These are phyloP conservation scores for Pangasius mekongensis DNA, from an alignment of 2,797 vertebrate genomes.

Conservation along the genomic window DNA sequence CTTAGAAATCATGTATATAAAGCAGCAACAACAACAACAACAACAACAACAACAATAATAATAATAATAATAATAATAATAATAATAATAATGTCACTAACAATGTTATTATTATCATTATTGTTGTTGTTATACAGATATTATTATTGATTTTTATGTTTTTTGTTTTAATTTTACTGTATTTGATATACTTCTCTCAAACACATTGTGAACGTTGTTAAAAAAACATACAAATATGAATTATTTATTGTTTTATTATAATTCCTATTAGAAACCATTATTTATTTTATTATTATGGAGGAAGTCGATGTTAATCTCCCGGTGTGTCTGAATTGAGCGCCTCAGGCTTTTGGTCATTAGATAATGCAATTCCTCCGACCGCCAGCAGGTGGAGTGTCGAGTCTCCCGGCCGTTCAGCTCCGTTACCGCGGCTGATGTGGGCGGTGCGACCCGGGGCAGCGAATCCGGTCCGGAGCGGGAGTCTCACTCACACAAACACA, in stretches of 20 bases:
- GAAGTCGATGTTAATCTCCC: not conserved
- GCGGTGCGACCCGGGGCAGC: constrained; percentile 36
- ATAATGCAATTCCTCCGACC: not conserved
- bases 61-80: not conserved
- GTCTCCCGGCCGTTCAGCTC: not conserved
- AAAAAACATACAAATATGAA: not conserved
- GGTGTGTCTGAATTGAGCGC: not conserved
- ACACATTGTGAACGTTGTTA: not conserved
- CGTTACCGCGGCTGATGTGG: constrained; percentile 23
- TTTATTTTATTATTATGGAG: not conserved
- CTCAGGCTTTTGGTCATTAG: not conserved
- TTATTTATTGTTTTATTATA: too few species aligned
- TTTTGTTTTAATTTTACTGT: not conserved
- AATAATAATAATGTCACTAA: too few species aligned
- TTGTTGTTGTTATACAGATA: too few species aligned
- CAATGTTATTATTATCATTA: too few species aligned
- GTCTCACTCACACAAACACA: not conserved
- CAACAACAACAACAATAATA: not conserved
- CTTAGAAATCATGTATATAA: not conserved
- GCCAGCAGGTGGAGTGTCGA: constrained; percentile 25
- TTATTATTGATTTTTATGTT: too few species aligned
- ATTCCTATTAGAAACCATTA: not conserved
- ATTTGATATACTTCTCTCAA: not conserved
- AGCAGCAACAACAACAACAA: not conserved
- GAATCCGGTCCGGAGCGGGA: not conserved